Percentiles rank a stretch among this genome's conserved stretches.
Conservation (phyloP, 1,140 invertebrate species). For the Penaeus indicus region DNA sequence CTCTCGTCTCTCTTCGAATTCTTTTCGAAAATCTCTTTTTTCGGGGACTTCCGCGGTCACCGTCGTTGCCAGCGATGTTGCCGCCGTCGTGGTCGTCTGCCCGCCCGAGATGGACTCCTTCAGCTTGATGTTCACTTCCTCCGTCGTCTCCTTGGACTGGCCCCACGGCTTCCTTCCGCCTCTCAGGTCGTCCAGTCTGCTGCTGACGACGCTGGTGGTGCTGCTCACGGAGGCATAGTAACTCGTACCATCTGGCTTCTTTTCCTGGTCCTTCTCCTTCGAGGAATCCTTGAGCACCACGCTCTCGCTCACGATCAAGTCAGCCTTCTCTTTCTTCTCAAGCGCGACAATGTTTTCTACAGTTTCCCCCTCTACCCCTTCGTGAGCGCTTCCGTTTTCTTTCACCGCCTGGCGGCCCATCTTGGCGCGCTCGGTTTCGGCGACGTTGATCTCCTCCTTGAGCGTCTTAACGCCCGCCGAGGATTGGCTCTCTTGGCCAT, state of each 20-base stretch:
- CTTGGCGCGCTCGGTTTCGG: constrained; percentile 6
- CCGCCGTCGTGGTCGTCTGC: neutral
- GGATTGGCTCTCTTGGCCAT: constrained; percentile 8
- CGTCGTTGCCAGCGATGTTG: neutral
- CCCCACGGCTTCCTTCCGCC: neutral
- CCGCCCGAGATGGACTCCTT: constrained; percentile 40
- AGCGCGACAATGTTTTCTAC: neutral
- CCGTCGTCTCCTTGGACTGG: constrained; percentile 40
- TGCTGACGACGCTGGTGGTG: neutral
- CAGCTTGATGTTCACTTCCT: constrained; percentile 42
- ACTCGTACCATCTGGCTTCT: neutral
- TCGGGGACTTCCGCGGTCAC: neutral
- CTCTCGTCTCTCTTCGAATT: constrained; percentile 37
- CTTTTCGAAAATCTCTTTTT: constrained; percentile 19
- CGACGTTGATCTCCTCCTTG: constrained; percentile 48
- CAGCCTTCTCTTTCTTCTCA: constrained; percentile 48
- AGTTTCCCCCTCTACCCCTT: too few relatives aligned
- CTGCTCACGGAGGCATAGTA: neutral
- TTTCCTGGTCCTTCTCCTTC: constrained; percentile 43
- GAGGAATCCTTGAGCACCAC: constrained; percentile 51
- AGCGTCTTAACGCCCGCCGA: constrained; percentile 33
- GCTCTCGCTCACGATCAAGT: constrained; percentile 54
- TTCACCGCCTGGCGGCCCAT: neutral
- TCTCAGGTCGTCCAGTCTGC: neutral
- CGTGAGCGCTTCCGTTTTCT: neutral